Conservation (phyloP, 2,888 invertebrate species). For the Phaonia tiefii region DNA sequence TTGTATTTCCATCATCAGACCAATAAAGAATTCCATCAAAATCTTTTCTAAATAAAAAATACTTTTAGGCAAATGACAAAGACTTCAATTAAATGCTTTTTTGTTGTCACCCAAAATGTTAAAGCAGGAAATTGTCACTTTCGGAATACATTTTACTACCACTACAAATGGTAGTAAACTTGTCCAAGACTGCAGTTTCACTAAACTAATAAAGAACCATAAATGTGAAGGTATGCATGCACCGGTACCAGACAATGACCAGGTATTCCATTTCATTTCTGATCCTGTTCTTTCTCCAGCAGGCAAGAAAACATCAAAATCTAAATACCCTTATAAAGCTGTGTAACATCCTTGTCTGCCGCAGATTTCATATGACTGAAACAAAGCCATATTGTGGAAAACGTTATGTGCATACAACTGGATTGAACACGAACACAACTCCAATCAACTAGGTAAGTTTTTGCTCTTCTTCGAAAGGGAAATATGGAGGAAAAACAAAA, state of each 20-base stretch:
- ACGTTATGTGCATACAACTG: not conserved
- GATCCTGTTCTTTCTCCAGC: too few species aligned
- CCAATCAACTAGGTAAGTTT: slow-evolving; percentile 27
- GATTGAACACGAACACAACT: not conserved
- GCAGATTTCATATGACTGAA: not conserved
- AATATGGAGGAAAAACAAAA: not conserved
- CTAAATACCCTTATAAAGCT: not conserved
- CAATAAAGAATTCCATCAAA: too few species aligned
- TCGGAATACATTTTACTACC: too few species aligned
- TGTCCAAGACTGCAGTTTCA: not conserved
- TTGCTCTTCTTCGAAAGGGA: not conserved
- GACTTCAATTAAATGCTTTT: too few species aligned
- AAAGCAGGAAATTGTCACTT: too few species aligned
- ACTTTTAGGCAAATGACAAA: too few species aligned
- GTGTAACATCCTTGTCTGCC: not conserved
- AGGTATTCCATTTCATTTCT: not conserved
- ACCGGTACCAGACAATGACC: not conserved
- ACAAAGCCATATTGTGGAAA: slow-evolving; percentile 27
- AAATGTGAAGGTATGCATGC: not conserved
- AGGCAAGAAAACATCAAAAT: not conserved
- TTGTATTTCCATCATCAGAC: too few species aligned
- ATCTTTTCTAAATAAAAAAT: too few species aligned
- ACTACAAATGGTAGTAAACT: too few species aligned
- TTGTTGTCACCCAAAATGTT: too few species aligned
- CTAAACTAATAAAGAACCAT: slow-evolving; percentile 17